Evolutionary conservation across 1,140 invertebrate genomes (phyloP).

Genomic region (Epicauta chinensis): DNA sequence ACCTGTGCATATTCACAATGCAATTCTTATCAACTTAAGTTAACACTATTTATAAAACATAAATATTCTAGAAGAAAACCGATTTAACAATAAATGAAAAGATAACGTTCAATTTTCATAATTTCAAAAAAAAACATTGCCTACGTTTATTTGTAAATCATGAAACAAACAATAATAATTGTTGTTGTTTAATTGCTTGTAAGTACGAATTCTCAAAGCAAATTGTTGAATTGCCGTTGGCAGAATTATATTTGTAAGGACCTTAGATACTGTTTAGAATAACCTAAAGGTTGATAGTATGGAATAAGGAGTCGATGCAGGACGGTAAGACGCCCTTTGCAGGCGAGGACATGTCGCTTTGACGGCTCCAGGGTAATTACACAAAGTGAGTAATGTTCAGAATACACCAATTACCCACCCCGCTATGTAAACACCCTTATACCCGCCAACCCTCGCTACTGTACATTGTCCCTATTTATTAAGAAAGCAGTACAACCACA

Average conservation of each 20-base stretch:
- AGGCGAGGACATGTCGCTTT: conserved; percentile 41
- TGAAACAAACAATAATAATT: conserved; percentile 1
- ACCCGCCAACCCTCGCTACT: conserved; percentile 20
- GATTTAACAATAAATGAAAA: too few relatives aligned
- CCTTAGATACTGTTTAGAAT: conserved; percentile 20
- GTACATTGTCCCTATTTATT: conserved; percentile 10
- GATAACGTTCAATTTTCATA: not conserved
- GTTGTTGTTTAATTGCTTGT: conserved; percentile 5
- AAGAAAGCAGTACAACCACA: conserved; percentile 15
- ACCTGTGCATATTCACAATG: conserved; percentile 14
- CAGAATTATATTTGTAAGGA: conserved; percentile 11
- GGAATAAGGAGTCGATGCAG: conserved; percentile 25
- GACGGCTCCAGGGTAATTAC: conserved; percentile 41
- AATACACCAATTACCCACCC: conserved; percentile 35
- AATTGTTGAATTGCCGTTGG: conserved; percentile 9
- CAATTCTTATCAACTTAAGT: conserved; percentile 1
- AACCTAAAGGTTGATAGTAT: conserved; percentile 22
- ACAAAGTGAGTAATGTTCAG: conserved; percentile 40
- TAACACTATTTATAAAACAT: too few relatives aligned
- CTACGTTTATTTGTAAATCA: not conserved
- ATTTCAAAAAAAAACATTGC: not conserved
- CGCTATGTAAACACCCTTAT: conserved; percentile 12
- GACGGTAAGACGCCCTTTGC: conserved; percentile 30
- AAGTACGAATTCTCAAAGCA: conserved; percentile 7
- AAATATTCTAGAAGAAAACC: too few relatives aligned